Evolutionary conservation across 2,113 vertebrate species (phyloP).

Genomic region (Mola mola): DNA sequence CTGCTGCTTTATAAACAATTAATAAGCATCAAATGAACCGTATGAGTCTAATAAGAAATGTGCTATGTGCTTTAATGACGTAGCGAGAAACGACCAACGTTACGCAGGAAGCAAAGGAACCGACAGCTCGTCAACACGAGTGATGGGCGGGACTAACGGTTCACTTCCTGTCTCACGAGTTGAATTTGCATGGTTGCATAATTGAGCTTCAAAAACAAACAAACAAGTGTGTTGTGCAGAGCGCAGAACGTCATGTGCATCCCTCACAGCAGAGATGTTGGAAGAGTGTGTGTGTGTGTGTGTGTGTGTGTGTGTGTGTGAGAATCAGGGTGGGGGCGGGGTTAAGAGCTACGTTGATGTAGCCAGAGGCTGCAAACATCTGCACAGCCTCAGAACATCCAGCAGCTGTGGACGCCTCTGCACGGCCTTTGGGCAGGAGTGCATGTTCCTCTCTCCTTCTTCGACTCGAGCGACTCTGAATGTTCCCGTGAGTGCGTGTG

Average conservation of each 20-base stretch:
- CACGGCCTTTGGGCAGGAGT: not conserved
- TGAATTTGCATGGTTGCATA: not conserved
- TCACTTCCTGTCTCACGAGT: not conserved
- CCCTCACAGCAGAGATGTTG: not conserved
- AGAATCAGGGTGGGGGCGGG: constrained; percentile 1
- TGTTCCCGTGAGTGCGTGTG: not conserved
- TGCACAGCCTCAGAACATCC: constrained; percentile 54
- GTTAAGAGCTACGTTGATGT: constrained; percentile 40
- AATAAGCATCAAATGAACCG: no score
- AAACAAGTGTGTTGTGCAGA: not conserved
- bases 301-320: constrained; percentile 13
- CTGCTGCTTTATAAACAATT: no score
- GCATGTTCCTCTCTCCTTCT: not conserved
- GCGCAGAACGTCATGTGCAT: not conserved
- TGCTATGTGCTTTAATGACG: no score
- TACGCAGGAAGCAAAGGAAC: no score
- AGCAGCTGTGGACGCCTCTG: constrained; percentile 52
- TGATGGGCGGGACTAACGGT: not conserved
- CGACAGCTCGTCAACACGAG: no score
- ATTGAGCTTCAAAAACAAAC: not conserved
- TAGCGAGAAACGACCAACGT: no score
- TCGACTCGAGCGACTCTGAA: no score
- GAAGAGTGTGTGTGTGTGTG: constrained; percentile 3
- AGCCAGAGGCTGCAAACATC: constrained; percentile 61
- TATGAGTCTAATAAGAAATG: no score